These are phyloP conservation scores for Aramus guarauna DNA, from an alignment of 2,113 vertebrate genomes.

Conservation along the genomic window DNA sequence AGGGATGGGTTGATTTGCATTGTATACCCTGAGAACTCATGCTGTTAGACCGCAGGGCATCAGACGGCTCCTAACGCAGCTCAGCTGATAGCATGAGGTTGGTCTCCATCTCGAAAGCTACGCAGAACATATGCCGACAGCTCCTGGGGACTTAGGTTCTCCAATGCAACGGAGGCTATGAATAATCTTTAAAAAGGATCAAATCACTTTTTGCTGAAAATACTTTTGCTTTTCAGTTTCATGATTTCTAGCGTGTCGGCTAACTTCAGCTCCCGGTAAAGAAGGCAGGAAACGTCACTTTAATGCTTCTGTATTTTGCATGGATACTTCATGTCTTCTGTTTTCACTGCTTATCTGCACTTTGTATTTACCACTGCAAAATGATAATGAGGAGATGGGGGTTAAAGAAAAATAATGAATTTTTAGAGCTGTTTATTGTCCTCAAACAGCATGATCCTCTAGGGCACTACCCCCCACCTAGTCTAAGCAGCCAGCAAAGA, in stretches of 20 bases:
- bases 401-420: slow-evolving; percentile 60
- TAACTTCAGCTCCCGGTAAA: not conserved
- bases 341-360: not conserved
- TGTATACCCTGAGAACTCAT: not conserved
- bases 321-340: not conserved
- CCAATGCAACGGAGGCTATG: not conserved
- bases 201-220: not conserved
- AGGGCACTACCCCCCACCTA: slow-evolving; percentile 17
- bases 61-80: not conserved
- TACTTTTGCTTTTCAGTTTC: not conserved
- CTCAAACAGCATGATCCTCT: slow-evolving; percentile 42
- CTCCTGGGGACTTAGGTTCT: not conserved
- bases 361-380: slow-evolving; percentile 19
- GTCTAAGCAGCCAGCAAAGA: slow-evolving; percentile 45
- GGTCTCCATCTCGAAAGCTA: not conserved
- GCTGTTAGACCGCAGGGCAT: not conserved
- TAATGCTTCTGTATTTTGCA: slow-evolving; percentile 1
- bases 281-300: not conserved
- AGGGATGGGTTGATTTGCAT: not conserved
- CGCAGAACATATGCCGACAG: not conserved
- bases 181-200: not conserved
- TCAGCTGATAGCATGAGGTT: not conserved
- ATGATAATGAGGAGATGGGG: slow-evolving; percentile 35
- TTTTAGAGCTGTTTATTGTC: slow-evolving; percentile 53
- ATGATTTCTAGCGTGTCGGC: not conserved